Evolutionary conservation across 92 coral and sea anemone genomes (phyloP).

Genomic region (Porites divaricata): DNA sequence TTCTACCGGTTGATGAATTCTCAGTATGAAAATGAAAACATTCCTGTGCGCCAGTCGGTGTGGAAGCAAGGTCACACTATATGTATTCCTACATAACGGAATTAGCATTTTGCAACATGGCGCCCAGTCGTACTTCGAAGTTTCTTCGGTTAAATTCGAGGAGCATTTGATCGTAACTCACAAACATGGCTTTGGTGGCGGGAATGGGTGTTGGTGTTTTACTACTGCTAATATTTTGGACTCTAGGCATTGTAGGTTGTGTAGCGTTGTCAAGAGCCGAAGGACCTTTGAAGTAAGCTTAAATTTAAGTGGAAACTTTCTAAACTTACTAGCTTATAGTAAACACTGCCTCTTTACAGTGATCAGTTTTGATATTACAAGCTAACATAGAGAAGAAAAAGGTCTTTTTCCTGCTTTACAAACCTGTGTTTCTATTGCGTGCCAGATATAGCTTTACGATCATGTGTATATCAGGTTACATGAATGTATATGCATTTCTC

Average conservation of each 20-base stretch:
- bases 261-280: slow-evolving; percentile 89
- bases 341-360: too few species aligned
- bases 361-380: too few species aligned
- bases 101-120: slow-evolving; percentile 7
- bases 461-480: too few species aligned
- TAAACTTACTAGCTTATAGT: not conserved
- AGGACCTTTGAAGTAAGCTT: slow-evolving; percentile 84
- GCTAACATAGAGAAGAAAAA: too few species aligned
- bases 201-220: slow-evolving; percentile 96
- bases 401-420: not conserved
- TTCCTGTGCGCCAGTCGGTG: too few species aligned
- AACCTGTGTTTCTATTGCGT: too few species aligned
- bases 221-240: slow-evolving; percentile 87
- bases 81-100: not conserved
- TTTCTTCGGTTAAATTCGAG: not conserved
- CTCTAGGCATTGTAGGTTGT: slow-evolving; percentile 89
- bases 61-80: not conserved
- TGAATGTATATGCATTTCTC: too few species aligned
- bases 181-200: slow-evolving; percentile 85
- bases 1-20: too few species aligned
- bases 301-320: not conserved
- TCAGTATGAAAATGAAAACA: too few species aligned
- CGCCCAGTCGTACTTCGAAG: not conserved
- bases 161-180: not conserved
- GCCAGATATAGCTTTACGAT: too few species aligned